phyloP scores from a whole-genome alignment of 2,113 vertebrate species.

The Chrysochloris asiatica region DNA sequence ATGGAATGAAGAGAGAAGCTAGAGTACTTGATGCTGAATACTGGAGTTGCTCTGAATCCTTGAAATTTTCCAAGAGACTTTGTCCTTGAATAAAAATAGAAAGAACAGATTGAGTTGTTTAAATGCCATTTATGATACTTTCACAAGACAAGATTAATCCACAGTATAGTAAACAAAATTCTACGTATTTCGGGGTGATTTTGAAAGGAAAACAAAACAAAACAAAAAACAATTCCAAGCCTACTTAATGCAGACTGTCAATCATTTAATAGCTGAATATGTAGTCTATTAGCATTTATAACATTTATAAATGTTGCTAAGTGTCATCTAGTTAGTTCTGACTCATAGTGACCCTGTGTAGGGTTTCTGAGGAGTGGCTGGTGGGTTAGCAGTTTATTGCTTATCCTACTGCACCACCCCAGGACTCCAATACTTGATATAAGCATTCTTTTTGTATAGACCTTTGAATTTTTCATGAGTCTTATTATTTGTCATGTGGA shows the following conservation, averaged over 20 bases:
- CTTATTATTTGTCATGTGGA: background rate
- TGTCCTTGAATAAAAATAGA: background rate
- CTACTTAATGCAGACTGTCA: background rate
- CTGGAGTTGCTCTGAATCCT: background rate
- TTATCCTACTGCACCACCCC: too few species aligned
- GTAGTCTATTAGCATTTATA: background rate
- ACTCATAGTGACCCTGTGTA: too few species aligned
- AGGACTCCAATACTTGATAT: too few species aligned
- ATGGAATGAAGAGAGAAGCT: background rate
- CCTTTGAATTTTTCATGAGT: background rate
- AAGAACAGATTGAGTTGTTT: background rate
- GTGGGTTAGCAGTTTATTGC: too few species aligned
- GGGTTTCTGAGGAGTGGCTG: too few species aligned
- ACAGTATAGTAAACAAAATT: background rate
- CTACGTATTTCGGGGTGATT: background rate
- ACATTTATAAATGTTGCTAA: background rate
- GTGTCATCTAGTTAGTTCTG: too few species aligned
- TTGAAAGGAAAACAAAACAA: background rate
- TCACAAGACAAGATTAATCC: background rate
- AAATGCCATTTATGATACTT: background rate
- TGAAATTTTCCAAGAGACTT: background rate
- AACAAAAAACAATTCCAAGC: background rate
- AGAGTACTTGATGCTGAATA: constrained; percentile 9
- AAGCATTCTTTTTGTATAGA: background rate
- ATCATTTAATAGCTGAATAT: background rate